A percentile compares a stretch with the other conserved stretches of the same genome.
Conservation (phyloP, 2,888 invertebrate species). For the Cynaeus angustus region DNA sequence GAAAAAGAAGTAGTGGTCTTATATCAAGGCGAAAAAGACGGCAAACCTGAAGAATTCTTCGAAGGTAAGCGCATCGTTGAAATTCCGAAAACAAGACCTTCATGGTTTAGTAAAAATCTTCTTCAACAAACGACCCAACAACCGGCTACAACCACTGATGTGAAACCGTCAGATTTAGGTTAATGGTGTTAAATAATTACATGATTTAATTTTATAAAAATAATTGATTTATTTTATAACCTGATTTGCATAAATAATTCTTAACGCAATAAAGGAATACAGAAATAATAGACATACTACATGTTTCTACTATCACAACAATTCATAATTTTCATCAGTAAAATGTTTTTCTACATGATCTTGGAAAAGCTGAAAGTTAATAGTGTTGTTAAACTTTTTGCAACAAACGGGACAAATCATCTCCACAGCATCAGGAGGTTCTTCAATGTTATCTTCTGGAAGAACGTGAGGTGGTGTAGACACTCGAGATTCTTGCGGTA, state of each 20-base stretch:
- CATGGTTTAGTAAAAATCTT: conserved; percentile 92
- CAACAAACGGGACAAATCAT: conserved; percentile 87
- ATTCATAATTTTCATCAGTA: conserved; percentile 72
- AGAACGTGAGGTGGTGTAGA: conserved; percentile 28
- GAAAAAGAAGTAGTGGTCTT: conserved; percentile 90
- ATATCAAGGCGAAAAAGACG: conserved; percentile 86
- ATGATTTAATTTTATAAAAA: conserved; percentile 1
- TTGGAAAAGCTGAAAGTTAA: conserved; percentile 79
- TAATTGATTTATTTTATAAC: background rate
- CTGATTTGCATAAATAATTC: too few relatives aligned
- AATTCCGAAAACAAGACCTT: conserved; percentile 87
- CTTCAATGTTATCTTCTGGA: conserved; percentile 25
- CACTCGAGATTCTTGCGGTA: conserved; percentile 16
- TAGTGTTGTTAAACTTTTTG: conserved; percentile 75
- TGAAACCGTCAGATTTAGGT: conserved; percentile 83
- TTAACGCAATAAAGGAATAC: background rate
- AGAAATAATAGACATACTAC: background rate
- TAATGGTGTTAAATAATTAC: conserved; percentile 65
- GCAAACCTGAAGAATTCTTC: conserved; percentile 77
- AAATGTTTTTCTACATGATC: conserved; percentile 87
- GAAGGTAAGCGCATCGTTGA: conserved; percentile 88
- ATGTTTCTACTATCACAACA: conserved; percentile 54
- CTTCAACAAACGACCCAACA: conserved; percentile 85
- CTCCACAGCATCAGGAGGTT: conserved; percentile 66
- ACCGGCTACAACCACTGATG: conserved; percentile 80